Evolutionary conservation across 1,140 invertebrate genomes (phyloP), one percentile per base, ranked within the genome.

Genomic region (Drosophila pachea): DNA sequence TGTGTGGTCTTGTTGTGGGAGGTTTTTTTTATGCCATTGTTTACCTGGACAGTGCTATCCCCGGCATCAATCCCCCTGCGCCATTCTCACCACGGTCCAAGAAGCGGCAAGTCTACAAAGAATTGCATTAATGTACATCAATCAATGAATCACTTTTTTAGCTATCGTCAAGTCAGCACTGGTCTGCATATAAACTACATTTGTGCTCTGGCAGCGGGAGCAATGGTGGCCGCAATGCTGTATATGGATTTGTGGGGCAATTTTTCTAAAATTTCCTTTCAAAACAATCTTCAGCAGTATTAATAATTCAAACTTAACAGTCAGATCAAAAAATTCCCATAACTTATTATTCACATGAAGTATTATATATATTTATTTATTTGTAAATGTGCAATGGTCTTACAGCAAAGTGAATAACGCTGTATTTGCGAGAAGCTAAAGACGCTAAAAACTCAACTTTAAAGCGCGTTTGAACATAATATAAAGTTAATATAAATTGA

Each of bases 31-130:
- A 89, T 74, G 71, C 89, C 29, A 88, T 91, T 48, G 90, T 91
- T 9, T 91, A 91, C 79, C 84, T 91, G 54, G 91, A 91, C 73
- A 91, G 91, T 16, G 84, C 86, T 53, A 78, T 90, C 29, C 91
- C 91, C 0, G 91, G 91, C 12, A 74, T 90, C 4, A 83, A 86
- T 73, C 91, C 91, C 6, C 91, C 91, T 4, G 89, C 90, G 42
- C 90, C 90, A 6, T 88, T 91, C 36, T 90, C 90, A 58, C 88
- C 90, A 16, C 73, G 66, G 35, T 76, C 81, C 14, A 86, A 81
- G 61, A 58, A 75, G 14, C 63, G 67, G 88, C 88, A 73, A 82
- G 76, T 47, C 29, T 3, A 12, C 22, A 22, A 22, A 22, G 22
- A 43, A 14, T 6, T 0, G 42, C 56, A 50, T 50, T 38, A 42